Conservation (phyloP, 2,113 vertebrate genomes). For the Gopherus flavomarginatus region DNA sequence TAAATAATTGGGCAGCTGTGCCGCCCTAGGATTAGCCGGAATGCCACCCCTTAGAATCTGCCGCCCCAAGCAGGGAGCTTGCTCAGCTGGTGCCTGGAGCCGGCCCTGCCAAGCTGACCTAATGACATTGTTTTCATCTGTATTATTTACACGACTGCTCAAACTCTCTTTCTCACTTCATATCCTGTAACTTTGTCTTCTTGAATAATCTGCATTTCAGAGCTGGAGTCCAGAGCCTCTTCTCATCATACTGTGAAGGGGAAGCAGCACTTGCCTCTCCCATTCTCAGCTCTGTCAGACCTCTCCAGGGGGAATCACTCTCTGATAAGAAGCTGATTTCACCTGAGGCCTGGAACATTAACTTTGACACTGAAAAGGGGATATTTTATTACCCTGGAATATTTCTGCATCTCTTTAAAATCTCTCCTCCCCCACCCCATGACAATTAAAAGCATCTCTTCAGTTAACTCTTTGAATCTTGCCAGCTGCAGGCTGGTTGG, state of each 20-base stretch:
- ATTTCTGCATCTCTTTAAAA: conserved; percentile 71
- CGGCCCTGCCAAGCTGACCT: neutral
- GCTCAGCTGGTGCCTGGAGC: too few species aligned
- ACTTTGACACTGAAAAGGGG: conserved; percentile 63
- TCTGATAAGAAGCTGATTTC: conserved; percentile 47
- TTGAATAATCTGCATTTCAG: neutral
- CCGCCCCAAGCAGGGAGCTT: too few species aligned
- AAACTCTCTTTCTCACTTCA: neutral
- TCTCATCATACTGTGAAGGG: neutral
- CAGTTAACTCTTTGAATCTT: neutral
- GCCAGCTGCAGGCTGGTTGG: neutral
- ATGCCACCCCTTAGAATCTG: too few species aligned
- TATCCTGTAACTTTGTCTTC: neutral
- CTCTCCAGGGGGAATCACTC: conserved; percentile 48
- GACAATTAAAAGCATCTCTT: conserved; percentile 34
- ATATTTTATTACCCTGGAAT: conserved; percentile 71
- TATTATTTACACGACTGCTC: neutral
- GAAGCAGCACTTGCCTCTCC: neutral
- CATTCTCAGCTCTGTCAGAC: neutral
- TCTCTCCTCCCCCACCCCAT: neutral
- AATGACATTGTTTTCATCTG: neutral
- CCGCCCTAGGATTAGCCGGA: too few species aligned
- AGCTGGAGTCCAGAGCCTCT: neutral
- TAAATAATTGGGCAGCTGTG: too few species aligned
- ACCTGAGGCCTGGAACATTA: conserved; percentile 70